Evolutionary conservation across 2,797 vertebrate species (phyloP).

Genomic region (Sebastes goodei): DNA sequence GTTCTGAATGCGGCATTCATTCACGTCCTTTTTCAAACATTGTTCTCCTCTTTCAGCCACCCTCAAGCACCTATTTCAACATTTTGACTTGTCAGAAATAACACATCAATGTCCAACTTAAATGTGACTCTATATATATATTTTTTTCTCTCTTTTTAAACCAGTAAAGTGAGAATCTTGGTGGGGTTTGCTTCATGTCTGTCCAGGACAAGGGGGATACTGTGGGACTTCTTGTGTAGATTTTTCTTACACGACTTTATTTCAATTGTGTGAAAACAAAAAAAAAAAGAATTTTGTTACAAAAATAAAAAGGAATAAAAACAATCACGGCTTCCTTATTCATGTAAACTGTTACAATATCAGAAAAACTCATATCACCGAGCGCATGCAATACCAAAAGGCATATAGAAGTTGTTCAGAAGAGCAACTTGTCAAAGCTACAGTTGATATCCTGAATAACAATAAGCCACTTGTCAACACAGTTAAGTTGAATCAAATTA

Average conservation of each 20-base stretch:
- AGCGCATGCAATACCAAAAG: conserved; percentile 71
- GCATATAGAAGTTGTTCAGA: conserved; percentile 30
- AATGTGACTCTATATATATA: conserved; percentile 38
- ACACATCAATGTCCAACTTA: conserved; percentile 46
- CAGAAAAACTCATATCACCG: conserved; percentile 29
- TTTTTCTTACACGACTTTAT: conserved; percentile 86
- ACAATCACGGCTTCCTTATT: conserved; percentile 59
- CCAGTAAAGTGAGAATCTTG: conserved; percentile 34
- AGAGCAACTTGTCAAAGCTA: conserved; percentile 1
- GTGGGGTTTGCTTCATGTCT: conserved; percentile 49
- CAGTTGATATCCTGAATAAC: conserved; percentile 36
- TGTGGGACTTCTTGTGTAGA: conserved; percentile 79
- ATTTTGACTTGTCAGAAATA: conserved; percentile 53
- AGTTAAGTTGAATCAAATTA: conserved; percentile 18
- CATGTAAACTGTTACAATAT: conserved; percentile 50
- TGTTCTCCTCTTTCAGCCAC: neutral
- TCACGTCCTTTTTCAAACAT: conserved; percentile 22
- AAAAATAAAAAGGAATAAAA: conserved; percentile 83
- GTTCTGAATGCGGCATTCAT: conserved; percentile 41
- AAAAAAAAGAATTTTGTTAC: conserved; percentile 80
- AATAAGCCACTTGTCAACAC: conserved; percentile 38
- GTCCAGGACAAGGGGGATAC: conserved; percentile 60
- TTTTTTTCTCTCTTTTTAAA: conserved; percentile 37
- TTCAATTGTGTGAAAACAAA: conserved; percentile 82
- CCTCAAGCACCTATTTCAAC: conserved; percentile 40